Evolutionary conservation across 2,113 vertebrate genomes (phyloP), one percentile per base, ranked within the genome.

Genomic region (Gasterosteus nipponicus): DNA sequence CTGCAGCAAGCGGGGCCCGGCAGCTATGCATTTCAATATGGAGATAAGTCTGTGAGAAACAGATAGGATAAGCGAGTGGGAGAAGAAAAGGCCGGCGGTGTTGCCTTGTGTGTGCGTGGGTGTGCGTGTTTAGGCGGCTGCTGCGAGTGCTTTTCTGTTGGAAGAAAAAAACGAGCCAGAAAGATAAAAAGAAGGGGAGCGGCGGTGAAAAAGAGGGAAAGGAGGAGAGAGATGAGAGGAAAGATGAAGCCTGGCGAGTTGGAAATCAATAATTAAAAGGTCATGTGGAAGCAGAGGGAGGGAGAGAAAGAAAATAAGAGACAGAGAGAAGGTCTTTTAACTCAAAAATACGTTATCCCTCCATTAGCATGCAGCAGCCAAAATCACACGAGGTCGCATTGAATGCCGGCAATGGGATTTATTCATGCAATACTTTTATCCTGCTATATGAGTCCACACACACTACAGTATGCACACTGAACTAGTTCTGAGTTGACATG

Each of bases 231-330:
- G 81, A 88, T 60, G 59, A 82, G 78, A 64, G 64, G 67, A 65
- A 41, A 85, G 68, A 83, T 69, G 73, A 88, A 57, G 46, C 60
- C 47, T 4, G 15, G 65, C 47, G 49, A 75, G 75, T 70, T 66
- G 44, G 78, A 78, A 88, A 94, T 93, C 88, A 92, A 92, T 93
- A 89, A 92, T 86, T 87, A 79, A 92, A 92, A 92, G 87, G 89
- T 92, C 86, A 85, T 60, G 47, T 22, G 42, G 73, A 85, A 63
- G 71, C 73, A 69, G 68, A 49, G 49, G 65, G 46, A 70, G 53
- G 56, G 59, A 58, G 19, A 74, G 63, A 61, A 18, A 22, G 75
- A 73, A 38, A 38, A 38, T 38, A 7, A 44, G 65, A 63, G 18
- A n/a, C 7, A 22, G 78, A 22, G 42, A 44, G 54, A 4, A 44